Conservation (phyloP, 2,113 vertebrate species). For the Excalfactoria chinensis region DNA sequence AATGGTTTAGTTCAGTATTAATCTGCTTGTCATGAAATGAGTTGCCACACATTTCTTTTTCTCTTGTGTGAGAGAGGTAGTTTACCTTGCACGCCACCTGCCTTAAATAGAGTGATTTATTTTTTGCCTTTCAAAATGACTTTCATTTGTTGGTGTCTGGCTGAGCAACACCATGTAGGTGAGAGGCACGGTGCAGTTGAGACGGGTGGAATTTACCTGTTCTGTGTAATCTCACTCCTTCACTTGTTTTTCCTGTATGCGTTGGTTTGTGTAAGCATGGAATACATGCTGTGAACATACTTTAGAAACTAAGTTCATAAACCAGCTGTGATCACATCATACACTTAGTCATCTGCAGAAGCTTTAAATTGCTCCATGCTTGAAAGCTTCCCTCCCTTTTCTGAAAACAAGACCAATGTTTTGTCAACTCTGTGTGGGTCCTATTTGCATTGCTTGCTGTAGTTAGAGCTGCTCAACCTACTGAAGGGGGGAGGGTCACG, state of each 20-base stretch:
- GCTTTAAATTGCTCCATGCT: neutral
- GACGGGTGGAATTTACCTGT: neutral
- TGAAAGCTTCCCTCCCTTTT: slow-evolving; percentile 25
- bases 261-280: neutral
- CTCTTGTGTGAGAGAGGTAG: neutral
- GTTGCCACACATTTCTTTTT: neutral
- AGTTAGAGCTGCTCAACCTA: neutral
- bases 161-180: neutral
- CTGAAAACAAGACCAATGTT: slow-evolving; percentile 30
- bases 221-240: neutral
- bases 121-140: neutral
- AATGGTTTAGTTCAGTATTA: neutral
- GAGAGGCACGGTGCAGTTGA: neutral
- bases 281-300: neutral
- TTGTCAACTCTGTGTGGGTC: slow-evolving; percentile 52
- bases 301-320: slow-evolving; percentile 15
- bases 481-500: neutral
- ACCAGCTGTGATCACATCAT: neutral
- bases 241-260: neutral
- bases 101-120: no score
- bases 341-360: slow-evolving; percentile 28
- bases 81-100: no score
- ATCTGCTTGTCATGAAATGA: neutral
- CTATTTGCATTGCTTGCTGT: neutral
- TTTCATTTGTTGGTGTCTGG: neutral